A percentile compares a stretch with the other conserved stretches of the same genome.
These are phyloP conservation scores for Thera obeliscata DNA, from an alignment of 2,888 invertebrate species.

Conservation along the genomic window DNA sequence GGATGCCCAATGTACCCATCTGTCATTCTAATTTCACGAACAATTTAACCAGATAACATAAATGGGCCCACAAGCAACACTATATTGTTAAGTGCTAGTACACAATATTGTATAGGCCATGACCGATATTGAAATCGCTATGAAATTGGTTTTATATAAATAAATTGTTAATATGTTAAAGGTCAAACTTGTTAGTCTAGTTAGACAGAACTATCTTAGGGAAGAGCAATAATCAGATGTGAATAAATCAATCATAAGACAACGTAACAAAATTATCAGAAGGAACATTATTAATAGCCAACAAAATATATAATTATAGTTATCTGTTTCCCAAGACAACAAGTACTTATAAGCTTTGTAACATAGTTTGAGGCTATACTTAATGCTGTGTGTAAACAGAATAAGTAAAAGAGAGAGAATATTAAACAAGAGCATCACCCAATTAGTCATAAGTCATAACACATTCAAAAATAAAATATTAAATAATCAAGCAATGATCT, in stretches of 20 bases:
- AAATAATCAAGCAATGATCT: conserved; percentile 21
- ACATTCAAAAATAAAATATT: neutral
- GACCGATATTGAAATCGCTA: conserved; percentile 26
- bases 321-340: no score
- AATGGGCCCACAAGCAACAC: conserved; percentile 38
- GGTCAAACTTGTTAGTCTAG: conserved; percentile 16
- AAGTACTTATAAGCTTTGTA: no score
- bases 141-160: conserved; percentile 7
- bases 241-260: neutral
- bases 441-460: no score
- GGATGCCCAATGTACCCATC: conserved; percentile 1
- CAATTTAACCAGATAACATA: conserved; percentile 40
- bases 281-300: neutral
- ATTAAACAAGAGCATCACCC: neutral
- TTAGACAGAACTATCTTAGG: conserved; percentile 1
- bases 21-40: conserved; percentile 43
- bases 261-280: neutral
- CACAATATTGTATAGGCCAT: conserved; percentile 23
- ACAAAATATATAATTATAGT: no score
- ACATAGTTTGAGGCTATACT: no score
- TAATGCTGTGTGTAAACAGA: no score
- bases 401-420: neutral
- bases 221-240: conserved; percentile 8
- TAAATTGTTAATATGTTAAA: conserved; percentile 23
- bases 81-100: conserved; percentile 23